phyloP scores from a whole-genome alignment of 2,797 vertebrate genomes.

The Macropodus opercularis region DNA sequence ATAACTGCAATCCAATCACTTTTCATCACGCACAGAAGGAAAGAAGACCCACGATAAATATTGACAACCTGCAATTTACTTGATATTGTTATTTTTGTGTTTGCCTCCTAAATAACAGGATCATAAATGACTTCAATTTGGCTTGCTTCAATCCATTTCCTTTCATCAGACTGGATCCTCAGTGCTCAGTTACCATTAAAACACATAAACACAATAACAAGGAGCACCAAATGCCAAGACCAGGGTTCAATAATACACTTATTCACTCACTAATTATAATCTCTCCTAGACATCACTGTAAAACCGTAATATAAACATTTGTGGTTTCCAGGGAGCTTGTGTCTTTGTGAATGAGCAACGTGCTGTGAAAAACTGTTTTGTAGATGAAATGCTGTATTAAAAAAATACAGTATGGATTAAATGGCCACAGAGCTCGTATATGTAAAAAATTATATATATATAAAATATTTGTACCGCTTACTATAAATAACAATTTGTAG shows the following conservation, averaged over 20 bases:
- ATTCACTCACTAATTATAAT: neutral
- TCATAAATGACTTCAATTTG: conserved; percentile 48
- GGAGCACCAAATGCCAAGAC: too few species aligned
- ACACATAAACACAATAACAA: too few species aligned
- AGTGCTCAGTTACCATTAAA: too few species aligned
- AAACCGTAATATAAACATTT: neutral
- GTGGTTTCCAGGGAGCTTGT: neutral
- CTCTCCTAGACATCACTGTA: neutral
- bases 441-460: too few species aligned
- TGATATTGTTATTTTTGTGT: conserved; percentile 68
- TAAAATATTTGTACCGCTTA: too few species aligned
- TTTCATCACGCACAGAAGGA: conserved; percentile 57
- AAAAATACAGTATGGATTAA: too few species aligned
- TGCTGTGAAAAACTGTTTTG: neutral
- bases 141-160: conserved; percentile 14
- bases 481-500: too few species aligned
- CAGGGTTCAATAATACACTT: neutral
- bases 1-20: conserved; percentile 78
- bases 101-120: conserved; percentile 51
- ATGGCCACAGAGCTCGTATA: too few species aligned
- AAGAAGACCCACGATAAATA: conserved; percentile 63
- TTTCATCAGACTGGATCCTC: too few species aligned
- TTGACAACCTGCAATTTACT: conserved; percentile 73
- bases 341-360: neutral
- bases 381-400: neutral